These are phyloP conservation scores for Sturmia bella DNA, from an alignment of 2,888 invertebrate genomes.

Conservation along the genomic window DNA sequence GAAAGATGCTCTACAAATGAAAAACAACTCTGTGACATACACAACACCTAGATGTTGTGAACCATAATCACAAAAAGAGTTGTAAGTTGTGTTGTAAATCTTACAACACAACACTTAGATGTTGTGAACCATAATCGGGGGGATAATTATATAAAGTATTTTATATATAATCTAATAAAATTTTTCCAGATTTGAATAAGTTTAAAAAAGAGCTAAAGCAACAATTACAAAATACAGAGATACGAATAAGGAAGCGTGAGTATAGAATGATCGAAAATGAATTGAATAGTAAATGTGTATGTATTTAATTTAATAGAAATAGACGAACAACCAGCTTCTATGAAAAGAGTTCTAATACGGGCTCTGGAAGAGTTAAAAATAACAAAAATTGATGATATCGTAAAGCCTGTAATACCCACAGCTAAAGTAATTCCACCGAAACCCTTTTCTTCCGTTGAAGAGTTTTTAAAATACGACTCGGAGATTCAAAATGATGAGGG, in stretches of 20 bases:
- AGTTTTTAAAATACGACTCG: conserved; percentile 12
- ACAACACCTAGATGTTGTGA: too few relatives aligned
- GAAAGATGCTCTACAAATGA: too few relatives aligned
- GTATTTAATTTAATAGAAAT: conserved; percentile 6
- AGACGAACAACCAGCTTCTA: neutral
- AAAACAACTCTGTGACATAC: too few relatives aligned
- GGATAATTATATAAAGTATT: too few relatives aligned
- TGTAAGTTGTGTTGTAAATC: too few relatives aligned
- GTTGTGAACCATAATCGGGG: too few relatives aligned
- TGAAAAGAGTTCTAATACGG: neutral
- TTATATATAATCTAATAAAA: neutral
- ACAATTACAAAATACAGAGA: conserved; percentile 6
- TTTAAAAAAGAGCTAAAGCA: neutral
- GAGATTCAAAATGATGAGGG: neutral
- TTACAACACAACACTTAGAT: too few relatives aligned
- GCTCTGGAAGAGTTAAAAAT: conserved; percentile 5
- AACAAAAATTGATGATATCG: neutral
- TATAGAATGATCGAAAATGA: neutral
- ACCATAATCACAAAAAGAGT: too few relatives aligned
- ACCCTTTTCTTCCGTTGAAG: conserved; percentile 6
- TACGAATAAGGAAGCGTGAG: conserved; percentile 9
- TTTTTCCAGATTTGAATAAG: neutral
- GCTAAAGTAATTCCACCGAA: neutral
- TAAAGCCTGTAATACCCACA: neutral
- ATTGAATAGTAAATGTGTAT: neutral